Conservation (phyloP, 2,888 invertebrate species). For the Bibio marci region DNA sequence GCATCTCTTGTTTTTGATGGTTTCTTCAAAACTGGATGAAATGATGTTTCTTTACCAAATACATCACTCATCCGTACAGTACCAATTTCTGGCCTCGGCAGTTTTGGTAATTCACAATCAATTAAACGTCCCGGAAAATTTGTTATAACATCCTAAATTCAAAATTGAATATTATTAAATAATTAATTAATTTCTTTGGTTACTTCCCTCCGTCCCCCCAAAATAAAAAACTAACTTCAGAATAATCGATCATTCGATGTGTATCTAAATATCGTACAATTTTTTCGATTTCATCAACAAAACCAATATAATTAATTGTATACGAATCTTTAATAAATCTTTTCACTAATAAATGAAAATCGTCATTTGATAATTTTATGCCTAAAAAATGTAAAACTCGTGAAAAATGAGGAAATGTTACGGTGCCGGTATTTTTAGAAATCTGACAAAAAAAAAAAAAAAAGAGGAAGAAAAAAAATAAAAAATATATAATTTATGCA, state of each 20-base stretch:
- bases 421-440: constrained; percentile 54
- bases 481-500: too few species aligned
- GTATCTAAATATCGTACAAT: constrained; percentile 41
- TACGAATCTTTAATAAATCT: constrained; percentile 60
- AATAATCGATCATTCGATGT: constrained; percentile 31
- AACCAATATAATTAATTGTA: constrained; percentile 61
- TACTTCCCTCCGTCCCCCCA: too few species aligned
- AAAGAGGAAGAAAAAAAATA: constrained; percentile 8
- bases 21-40: constrained; percentile 39
- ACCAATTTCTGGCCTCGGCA: constrained; percentile 46
- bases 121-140: constrained; percentile 47
- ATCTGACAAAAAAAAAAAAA: constrained; percentile 43
- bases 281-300: constrained; percentile 48
- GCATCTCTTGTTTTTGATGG: constrained; percentile 34
- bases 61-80: constrained; percentile 33
- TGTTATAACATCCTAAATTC: constrained; percentile 32
- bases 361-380: constrained; percentile 48
- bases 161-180: background rate
- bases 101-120: constrained; percentile 48
- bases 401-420: constrained; percentile 61
- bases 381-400: constrained; percentile 54
- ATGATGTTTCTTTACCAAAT: constrained; percentile 34
- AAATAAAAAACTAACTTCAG: constrained; percentile 30
- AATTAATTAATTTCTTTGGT: too few species aligned
- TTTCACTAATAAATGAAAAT: constrained; percentile 55